phyloP scores from a whole-genome alignment of 1,140 invertebrate species.

The Elymnias hypermnestra region DNA sequence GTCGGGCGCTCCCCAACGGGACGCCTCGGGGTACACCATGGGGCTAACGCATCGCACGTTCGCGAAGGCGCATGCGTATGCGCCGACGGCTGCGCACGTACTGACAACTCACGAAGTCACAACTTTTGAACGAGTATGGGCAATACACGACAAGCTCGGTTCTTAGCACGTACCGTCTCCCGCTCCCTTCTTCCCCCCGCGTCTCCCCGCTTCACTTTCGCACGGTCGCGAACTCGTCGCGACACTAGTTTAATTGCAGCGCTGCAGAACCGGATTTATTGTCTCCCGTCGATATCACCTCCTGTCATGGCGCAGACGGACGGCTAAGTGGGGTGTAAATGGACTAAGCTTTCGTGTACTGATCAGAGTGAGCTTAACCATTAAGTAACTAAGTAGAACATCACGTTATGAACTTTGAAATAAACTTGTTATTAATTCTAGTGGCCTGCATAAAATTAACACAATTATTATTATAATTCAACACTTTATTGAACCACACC shows the following conservation, averaged over 20 bases:
- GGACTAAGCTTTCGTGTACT: slow-evolving; percentile 22
- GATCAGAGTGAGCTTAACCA: neutral
- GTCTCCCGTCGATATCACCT: slow-evolving; percentile 59
- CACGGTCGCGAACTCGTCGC: slow-evolving; percentile 66
- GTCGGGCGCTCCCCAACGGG: slow-evolving; percentile 70
- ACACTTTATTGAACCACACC: too few species aligned
- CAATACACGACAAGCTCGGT: slow-evolving; percentile 1
- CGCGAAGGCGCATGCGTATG: slow-evolving; percentile 52
- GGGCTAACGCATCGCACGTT: slow-evolving; percentile 42
- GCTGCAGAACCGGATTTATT: slow-evolving; percentile 71
- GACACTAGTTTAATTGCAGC: slow-evolving; percentile 72
- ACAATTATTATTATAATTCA: too few species aligned
- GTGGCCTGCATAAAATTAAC: too few species aligned
- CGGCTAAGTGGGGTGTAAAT: slow-evolving; percentile 38
- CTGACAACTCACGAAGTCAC: slow-evolving; percentile 26
- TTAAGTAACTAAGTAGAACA: neutral
- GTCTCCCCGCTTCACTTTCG: slow-evolving; percentile 60
- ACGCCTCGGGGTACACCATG: slow-evolving; percentile 68
- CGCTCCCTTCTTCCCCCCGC: slow-evolving; percentile 13
- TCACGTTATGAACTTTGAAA: too few species aligned
- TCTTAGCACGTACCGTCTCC: slow-evolving; percentile 10
- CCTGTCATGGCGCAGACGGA: slow-evolving; percentile 43
- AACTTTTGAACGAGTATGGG: slow-evolving; percentile 3
- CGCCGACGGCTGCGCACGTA: slow-evolving; percentile 59
- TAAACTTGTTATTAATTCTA: too few species aligned